Evolutionary conservation across 2,888 invertebrate species (phyloP).

Genomic region (Lissocephala sabroskyi): DNA sequence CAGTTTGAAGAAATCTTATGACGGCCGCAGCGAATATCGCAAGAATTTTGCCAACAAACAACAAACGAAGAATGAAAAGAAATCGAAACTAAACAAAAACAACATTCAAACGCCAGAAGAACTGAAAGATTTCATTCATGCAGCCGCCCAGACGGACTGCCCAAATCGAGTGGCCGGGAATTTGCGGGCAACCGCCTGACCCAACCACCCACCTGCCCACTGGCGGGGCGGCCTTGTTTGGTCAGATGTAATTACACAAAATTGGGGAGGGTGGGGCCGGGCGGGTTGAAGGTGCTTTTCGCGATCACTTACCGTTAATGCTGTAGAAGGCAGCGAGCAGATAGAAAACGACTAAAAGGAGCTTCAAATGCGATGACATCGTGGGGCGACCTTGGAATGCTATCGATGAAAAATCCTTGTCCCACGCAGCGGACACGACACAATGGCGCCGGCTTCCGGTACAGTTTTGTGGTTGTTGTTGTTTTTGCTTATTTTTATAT

Average conservation of each 20-base stretch:
- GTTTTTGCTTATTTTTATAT: slow-evolving; percentile 3
- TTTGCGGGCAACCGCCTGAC: too few relatives aligned
- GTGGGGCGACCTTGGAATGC: slow-evolving; percentile 19
- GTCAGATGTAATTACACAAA: slow-evolving; percentile 45
- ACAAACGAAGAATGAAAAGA: not conserved
- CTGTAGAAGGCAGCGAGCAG: slow-evolving; percentile 46
- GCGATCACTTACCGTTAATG: slow-evolving; percentile 53
- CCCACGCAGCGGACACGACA: slow-evolving; percentile 25
- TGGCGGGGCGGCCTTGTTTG: slow-evolving; percentile 35
- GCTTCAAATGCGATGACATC: slow-evolving; percentile 45
- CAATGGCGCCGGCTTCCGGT: slow-evolving; percentile 41
- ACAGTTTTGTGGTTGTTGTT: not conserved
- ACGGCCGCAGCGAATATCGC: slow-evolving; percentile 35
- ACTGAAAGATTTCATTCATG: slow-evolving; percentile 7
- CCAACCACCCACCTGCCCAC: slow-evolving; percentile 12
- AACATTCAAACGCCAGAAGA: too few relatives aligned
- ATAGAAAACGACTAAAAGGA: slow-evolving; percentile 43
- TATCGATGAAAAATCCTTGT: slow-evolving; percentile 13
- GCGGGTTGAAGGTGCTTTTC: too few relatives aligned
- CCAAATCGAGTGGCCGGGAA: too few relatives aligned
- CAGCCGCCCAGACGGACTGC: too few relatives aligned
- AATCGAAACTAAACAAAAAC: slow-evolving; percentile 34
- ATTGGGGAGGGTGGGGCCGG: not conserved
- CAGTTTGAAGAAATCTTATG: slow-evolving; percentile 27
- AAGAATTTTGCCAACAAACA: slow-evolving; percentile 27